A percentile compares a stretch with the other conserved stretches of the same genome.
Evolutionary conservation across 2,888 invertebrate species (phyloP).

Genomic region (Drosophila borborema): DNA sequence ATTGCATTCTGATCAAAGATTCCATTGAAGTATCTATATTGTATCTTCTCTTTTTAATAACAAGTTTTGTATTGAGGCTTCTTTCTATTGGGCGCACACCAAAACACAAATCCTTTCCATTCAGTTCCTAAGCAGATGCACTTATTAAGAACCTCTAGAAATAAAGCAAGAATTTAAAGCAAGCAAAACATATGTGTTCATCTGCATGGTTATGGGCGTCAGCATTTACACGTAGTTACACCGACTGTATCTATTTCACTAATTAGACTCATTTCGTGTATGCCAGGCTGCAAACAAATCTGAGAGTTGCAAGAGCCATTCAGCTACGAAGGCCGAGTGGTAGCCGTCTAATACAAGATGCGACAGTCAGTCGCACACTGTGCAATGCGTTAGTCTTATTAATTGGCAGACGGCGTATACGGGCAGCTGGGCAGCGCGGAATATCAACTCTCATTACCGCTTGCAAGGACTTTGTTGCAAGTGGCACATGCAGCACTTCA

Average conservation of each 20-base stretch:
- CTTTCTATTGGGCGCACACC: too few species aligned
- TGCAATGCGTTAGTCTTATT: constrained; percentile 16
- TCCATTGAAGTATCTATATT: too few species aligned
- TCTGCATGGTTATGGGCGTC: background rate
- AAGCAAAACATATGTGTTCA: background rate
- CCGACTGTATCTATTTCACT: constrained; percentile 25
- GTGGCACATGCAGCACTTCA: constrained; percentile 14
- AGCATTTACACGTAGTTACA: background rate
- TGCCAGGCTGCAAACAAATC: constrained; percentile 30
- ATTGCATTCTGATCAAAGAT: too few species aligned
- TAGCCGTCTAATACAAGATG: too few species aligned
- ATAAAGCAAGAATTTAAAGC: background rate
- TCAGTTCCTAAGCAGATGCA: background rate
- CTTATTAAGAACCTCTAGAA: background rate
- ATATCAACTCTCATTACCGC: constrained; percentile 46
- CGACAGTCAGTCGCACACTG: background rate
- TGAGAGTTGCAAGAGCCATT: constrained; percentile 14
- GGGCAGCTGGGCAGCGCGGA: constrained; percentile 3
- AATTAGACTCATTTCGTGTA: constrained; percentile 40
- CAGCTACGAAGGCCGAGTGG: background rate
- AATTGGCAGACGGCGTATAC: constrained; percentile 41
- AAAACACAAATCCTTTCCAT: background rate
- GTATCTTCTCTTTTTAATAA: too few species aligned
- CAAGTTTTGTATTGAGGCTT: too few species aligned
- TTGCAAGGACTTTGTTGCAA: constrained; percentile 34